phyloP scores from a whole-genome alignment of 2,113 vertebrate species.

The Otus sunia region DNA sequence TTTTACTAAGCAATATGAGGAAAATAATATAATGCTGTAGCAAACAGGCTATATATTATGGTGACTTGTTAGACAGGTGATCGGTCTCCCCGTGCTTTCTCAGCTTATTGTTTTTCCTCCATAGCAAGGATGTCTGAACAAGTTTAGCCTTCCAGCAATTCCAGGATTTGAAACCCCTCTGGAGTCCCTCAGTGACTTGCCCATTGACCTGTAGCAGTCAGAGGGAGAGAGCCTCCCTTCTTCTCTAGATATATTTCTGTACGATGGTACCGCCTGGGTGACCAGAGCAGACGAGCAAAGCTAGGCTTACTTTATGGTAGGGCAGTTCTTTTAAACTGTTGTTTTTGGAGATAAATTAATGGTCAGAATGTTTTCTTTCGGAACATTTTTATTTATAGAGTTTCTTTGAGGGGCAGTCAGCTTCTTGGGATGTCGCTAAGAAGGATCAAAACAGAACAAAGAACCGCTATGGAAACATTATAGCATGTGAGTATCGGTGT shows the following conservation, averaged over 20 bases:
- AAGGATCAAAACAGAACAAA: constrained; percentile 99
- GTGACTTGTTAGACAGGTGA: neutral
- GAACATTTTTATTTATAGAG: constrained; percentile 86
- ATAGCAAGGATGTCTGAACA: neutral
- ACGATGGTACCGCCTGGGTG: neutral
- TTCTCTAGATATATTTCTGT: neutral
- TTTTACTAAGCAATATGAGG: neutral
- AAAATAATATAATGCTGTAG: neutral
- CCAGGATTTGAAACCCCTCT: constrained; percentile 14
- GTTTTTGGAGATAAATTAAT: constrained; percentile 59
- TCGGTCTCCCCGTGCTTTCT: neutral
- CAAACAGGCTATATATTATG: neutral
- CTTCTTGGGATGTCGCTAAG: constrained; percentile 99
- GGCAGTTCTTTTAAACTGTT: constrained; percentile 39
- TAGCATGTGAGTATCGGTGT: constrained; percentile 90
- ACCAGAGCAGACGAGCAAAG: neutral
- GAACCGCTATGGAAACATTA: constrained; percentile 99
- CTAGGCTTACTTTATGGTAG: constrained; percentile 13
- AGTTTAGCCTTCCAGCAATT: neutral
- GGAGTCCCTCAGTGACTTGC: neutral
- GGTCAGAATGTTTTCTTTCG: constrained; percentile 61
- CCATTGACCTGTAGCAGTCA: neutral
- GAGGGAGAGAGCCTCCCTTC: neutral
- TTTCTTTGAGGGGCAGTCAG: constrained; percentile 99
- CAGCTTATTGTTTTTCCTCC: neutral